A percentile compares a stretch with the other conserved stretches of the same genome.
Conservation (phyloP, 2,888 invertebrate species). For the Mesopsocus fuscifrons region DNA sequence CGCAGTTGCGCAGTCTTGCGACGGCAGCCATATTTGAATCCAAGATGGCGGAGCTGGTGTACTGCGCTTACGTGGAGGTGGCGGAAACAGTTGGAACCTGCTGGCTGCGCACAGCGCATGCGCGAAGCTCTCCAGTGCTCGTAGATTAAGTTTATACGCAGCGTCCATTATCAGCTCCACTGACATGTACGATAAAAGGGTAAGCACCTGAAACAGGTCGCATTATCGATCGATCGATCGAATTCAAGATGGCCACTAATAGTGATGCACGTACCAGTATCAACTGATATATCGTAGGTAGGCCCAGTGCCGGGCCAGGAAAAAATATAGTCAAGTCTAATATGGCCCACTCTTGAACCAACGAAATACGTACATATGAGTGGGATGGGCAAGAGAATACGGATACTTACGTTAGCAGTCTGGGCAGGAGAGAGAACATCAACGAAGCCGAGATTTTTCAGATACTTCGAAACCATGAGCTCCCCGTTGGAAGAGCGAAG, state of each 20-base stretch:
- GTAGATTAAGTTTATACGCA: constrained; percentile 67
- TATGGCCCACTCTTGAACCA: too few relatives aligned
- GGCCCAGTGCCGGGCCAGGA: too few relatives aligned
- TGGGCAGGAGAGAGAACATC: not conserved
- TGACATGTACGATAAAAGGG: not conserved
- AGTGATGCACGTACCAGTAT: too few relatives aligned
- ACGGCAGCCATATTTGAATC: not conserved
- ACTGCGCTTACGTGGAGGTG: not conserved
- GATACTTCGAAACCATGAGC: not conserved
- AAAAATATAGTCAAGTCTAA: too few relatives aligned
- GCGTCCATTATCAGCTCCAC: constrained; percentile 36
- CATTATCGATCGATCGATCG: constrained; percentile 23
- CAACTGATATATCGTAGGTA: too few relatives aligned
- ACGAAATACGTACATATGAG: too few relatives aligned
- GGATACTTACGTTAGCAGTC: not conserved
- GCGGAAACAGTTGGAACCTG: constrained; percentile 45
- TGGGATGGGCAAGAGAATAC: too few relatives aligned
- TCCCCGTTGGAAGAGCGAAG: constrained; percentile 34
- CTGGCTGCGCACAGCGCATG: constrained; percentile 71
- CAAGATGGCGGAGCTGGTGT: not conserved
- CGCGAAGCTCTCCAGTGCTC: constrained; percentile 65
- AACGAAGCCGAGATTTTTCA: not conserved
- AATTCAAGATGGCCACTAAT: too few relatives aligned
- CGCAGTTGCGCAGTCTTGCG: not conserved
- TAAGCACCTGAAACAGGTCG: constrained; percentile 35